Percentiles rank a stretch among this genome's conserved stretches.
Conservation (phyloP, 2,888 invertebrate species). For the Cryptophagus acutangulus region DNA sequence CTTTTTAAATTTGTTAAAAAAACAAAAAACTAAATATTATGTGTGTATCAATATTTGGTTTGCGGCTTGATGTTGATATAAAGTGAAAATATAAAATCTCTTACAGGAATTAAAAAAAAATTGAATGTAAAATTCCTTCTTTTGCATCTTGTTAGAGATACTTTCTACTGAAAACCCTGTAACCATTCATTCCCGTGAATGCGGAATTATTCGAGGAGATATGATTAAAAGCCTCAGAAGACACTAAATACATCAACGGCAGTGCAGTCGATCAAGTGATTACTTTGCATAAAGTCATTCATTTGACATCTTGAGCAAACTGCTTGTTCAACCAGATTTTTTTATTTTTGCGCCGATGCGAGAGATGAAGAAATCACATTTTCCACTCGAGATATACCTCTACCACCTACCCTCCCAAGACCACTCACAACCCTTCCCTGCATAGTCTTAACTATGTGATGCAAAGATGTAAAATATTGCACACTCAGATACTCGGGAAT, state of each 20-base stretch:
- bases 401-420: slow-evolving; percentile 35
- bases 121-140: slow-evolving; percentile 11
- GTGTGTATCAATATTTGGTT: too few relatives aligned
- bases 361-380: slow-evolving; percentile 50
- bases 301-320: slow-evolving; percentile 10
- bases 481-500: slow-evolving; percentile 20
- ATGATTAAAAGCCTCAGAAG: slow-evolving; percentile 42
- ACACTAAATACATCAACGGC: slow-evolving; percentile 38
- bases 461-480: slow-evolving; percentile 39
- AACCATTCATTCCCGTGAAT: slow-evolving; percentile 34
- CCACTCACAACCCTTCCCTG: slow-evolving; percentile 49
- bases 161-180: slow-evolving; percentile 28
- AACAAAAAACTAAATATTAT: too few relatives aligned
- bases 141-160: slow-evolving; percentile 32
- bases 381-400: slow-evolving; percentile 46
- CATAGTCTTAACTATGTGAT: slow-evolving; percentile 45
- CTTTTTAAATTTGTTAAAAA: too few relatives aligned
- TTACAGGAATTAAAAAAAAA: slow-evolving; percentile 2
- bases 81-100: too few relatives aligned
- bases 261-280: slow-evolving; percentile 27
- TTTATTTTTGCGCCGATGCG: slow-evolving; percentile 35
- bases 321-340: slow-evolving; percentile 11
- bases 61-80: too few relatives aligned
- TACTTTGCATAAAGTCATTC: slow-evolving; percentile 12
- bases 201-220: slow-evolving; percentile 38